Conservation (phyloP, 2,888 invertebrate genomes). For the Antheraea assamensis region DNA sequence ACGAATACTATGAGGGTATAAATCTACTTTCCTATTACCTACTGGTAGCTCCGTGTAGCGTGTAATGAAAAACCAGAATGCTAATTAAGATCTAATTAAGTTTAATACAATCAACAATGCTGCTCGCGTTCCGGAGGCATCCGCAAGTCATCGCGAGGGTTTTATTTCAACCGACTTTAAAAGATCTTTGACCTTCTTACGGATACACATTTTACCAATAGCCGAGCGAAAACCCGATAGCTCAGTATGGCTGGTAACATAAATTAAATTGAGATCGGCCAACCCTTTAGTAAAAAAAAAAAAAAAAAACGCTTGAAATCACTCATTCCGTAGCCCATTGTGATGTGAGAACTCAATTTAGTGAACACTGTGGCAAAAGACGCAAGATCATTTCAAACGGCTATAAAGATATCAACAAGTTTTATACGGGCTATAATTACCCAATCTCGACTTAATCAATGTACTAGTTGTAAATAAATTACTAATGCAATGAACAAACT, state of each 20-base stretch:
- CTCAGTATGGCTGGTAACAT: constrained; percentile 55
- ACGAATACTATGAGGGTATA: constrained; percentile 49
- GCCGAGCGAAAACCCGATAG: constrained; percentile 33
- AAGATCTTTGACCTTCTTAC: constrained; percentile 61
- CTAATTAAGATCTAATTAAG: constrained; percentile 82
- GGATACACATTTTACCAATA: constrained; percentile 24
- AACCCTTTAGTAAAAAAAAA: constrained; percentile 78
- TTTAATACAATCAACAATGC: constrained; percentile 82
- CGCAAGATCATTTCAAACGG: constrained; percentile 62
- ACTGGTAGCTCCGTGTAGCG: constrained; percentile 77
- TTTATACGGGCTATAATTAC: constrained; percentile 33
- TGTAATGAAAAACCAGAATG: constrained; percentile 82
- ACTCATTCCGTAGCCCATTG: constrained; percentile 72
- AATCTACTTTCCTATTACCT: constrained; percentile 77
- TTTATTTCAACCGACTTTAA: constrained; percentile 50
- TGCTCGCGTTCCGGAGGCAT: constrained; percentile 76
- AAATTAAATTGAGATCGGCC: constrained; percentile 80
- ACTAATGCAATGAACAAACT: neutral
- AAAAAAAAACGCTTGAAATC: constrained; percentile 75
- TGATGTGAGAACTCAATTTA: constrained; percentile 82
- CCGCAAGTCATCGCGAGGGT: constrained; percentile 76
- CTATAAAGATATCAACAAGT: constrained; percentile 69
- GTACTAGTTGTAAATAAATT: neutral
- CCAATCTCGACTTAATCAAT: constrained; percentile 33
- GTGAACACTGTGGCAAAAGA: constrained; percentile 59